Evolutionary conservation across 2,113 vertebrate species (phyloP), one percentile per base, ranked within the genome.

Genomic region (Poecilia latipinna): DNA sequence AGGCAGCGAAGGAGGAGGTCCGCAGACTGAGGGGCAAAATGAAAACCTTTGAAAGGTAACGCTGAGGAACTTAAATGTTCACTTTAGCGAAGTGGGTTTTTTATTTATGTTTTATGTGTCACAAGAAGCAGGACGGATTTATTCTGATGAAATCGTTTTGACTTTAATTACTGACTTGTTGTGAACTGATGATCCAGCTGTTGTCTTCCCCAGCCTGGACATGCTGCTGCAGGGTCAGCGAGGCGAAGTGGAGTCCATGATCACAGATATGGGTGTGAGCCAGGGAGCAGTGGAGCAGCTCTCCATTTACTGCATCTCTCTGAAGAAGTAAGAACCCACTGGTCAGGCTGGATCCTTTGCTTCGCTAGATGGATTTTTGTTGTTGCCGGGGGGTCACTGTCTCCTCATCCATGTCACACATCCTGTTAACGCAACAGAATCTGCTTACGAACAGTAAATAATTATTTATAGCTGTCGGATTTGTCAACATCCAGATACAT

Each of bases 261-360:
- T 99, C 88, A 95, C 90, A 74, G 96, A 99, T 61, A 97, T 97
- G 95, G 98, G 98, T 24, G 92, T 95, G 0, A 96, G 97, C 72
- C 96, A 96, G 62, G 92, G 96, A 0, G 97, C 97, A 0, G 95
- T 99, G 84, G 97, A 99, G 80, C 98, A 99, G 89, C 95, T 99
- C 70, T 96, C 98, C 0, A 90, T 98, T 85, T 99, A 97, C 90
- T 99, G 98, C 44, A 94, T 99, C 68, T 99, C 97, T 0, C 95
- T 99, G 39, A 99, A 99, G 91, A 99, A 99, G 98, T 99, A 93
- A 74, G 94, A 13, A 31, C 22, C 29, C 7, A 4, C 22, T 7
- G 1, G 32, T 24, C 12, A 54, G 17, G 35, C 12, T 31, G 26
- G 51, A 60, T 48, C 29, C 6, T 12, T 51, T 26, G 15, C 1